These are phyloP conservation scores for Notoglanidium macrostoma DNA, from an alignment of 2,797 vertebrate species.

Conservation along the genomic window DNA sequence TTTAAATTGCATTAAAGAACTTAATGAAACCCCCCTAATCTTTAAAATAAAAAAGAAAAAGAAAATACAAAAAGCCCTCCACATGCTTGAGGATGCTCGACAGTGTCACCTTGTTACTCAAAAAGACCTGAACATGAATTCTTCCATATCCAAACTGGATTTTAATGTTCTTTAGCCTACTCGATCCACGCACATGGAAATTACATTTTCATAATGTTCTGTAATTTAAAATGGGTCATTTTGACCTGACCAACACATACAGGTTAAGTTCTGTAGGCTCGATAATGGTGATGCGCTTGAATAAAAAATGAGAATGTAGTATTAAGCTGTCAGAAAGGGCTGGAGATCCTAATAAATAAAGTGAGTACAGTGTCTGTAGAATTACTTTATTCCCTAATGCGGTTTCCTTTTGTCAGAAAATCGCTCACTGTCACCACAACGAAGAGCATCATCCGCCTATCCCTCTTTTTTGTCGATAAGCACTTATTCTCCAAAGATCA, in stretches of 20 bases:
- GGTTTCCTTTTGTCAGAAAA: neutral
- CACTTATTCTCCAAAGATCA: neutral
- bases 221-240: neutral
- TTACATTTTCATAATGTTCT: neutral
- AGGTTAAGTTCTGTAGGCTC: neutral
- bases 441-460: neutral
- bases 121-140: neutral
- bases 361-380: neutral
- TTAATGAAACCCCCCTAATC: neutral
- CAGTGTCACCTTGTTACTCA: neutral
- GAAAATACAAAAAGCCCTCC: neutral
- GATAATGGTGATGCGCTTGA: neutral
- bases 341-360: constrained; percentile 7
- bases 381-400: constrained; percentile 13
- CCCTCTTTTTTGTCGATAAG: neutral
- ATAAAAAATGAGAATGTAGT: constrained; percentile 24
- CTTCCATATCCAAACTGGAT: neutral
- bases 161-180: neutral
- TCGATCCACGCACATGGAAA: neutral
- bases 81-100: neutral
- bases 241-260: neutral
- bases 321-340: constrained; percentile 10
- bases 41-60: neutral
- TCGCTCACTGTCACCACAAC: neutral
- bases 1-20: neutral